A percentile compares a stretch with the other conserved stretches of the same genome.
Evolutionary conservation across 2,113 vertebrate genomes (phyloP).

Genomic region (Sylvicapra grimmia): DNA sequence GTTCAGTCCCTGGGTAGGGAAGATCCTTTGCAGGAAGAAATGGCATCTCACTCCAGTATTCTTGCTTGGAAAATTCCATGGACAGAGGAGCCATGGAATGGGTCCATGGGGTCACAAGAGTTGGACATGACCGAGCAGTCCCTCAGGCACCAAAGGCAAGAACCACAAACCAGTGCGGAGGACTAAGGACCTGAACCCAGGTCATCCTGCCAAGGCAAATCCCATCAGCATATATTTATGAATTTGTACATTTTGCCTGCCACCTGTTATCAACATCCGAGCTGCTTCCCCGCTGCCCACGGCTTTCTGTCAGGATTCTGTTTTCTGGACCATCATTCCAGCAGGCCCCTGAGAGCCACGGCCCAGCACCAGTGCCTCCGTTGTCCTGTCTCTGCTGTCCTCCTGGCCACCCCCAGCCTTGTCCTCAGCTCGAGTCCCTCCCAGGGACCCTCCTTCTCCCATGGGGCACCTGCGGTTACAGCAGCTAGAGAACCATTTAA

Average conservation of each 20-base stretch:
- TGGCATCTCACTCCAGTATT: neutral
- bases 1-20: neutral
- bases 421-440: neutral
- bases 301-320: neutral
- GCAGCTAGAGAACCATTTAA: constrained; percentile 32
- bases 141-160: neutral
- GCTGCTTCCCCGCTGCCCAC: neutral
- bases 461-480: neutral
- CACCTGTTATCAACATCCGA: neutral
- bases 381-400: neutral
- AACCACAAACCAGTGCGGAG: neutral
- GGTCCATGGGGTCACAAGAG: neutral
- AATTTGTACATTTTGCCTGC: neutral
- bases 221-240: neutral
- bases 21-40: neutral
- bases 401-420: rapidly evolving
- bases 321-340: neutral
- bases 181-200: neutral
- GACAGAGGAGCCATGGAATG: neutral
- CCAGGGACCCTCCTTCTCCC: neutral
- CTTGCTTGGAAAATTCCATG: neutral
- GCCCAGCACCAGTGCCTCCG: neutral
- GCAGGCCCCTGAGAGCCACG: neutral
- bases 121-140: neutral
- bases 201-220: neutral